Evolutionary conservation across 2,113 vertebrate genomes (phyloP).

Genomic region (Fulica atra): DNA sequence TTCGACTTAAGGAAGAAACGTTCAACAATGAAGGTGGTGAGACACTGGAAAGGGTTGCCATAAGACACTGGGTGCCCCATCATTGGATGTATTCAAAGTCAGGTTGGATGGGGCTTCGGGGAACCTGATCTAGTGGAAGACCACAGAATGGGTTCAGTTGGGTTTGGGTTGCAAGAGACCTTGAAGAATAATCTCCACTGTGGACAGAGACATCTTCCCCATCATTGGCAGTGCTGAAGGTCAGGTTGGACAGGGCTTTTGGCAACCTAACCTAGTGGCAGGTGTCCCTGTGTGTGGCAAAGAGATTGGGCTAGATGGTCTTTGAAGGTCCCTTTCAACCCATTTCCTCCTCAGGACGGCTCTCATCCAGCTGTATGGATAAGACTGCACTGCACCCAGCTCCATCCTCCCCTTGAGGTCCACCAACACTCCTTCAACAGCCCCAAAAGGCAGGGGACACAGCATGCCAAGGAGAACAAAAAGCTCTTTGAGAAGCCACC

Average conservation of each 20-base stretch:
- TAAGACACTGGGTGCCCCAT: background rate
- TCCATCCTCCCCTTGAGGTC: background rate
- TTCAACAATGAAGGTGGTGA: too few relatives aligned
- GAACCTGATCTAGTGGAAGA: too few relatives aligned
- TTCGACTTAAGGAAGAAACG: background rate
- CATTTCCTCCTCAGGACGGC: background rate
- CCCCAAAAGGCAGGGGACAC: background rate
- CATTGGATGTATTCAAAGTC: background rate
- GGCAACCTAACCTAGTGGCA: background rate
- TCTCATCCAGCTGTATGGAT: background rate
- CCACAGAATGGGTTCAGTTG: background rate
- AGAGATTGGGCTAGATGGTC: too few relatives aligned
- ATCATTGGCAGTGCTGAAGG: background rate
- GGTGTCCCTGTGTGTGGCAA: too few relatives aligned
- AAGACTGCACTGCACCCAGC: too few relatives aligned
- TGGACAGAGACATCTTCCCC: background rate
- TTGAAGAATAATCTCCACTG: background rate
- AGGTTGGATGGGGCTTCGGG: background rate
- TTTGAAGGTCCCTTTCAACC: background rate
- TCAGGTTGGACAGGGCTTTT: background rate
- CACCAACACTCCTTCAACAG: background rate
- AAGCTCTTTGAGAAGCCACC: background rate
- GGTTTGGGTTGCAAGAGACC: background rate
- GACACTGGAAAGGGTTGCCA: background rate
- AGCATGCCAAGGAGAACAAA: background rate